Evolutionary conservation across 1,140 invertebrate genomes (phyloP).

Genomic region (Brevipalpus yothersi): DNA sequence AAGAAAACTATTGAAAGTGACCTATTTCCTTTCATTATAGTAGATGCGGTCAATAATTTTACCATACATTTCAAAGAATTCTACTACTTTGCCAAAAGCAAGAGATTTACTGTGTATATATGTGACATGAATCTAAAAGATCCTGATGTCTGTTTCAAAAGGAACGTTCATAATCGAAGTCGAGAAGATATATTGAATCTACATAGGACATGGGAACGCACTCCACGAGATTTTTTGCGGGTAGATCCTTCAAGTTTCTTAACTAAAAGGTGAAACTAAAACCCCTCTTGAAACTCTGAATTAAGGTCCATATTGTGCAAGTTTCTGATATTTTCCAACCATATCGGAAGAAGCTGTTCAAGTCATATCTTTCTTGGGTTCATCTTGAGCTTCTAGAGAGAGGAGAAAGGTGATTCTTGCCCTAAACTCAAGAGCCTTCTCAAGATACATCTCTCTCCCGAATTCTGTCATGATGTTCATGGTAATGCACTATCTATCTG

Average conservation of each 20-base stretch:
- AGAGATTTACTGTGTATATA: conserved; percentile 71
- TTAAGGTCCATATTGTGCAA: too few relatives aligned
- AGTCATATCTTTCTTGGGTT: too few relatives aligned
- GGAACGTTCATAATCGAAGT: conserved; percentile 57
- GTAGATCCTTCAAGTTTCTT: conserved; percentile 28
- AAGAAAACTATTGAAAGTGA: conserved; percentile 74
- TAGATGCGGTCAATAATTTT: conserved; percentile 63
- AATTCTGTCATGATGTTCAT: too few relatives aligned
- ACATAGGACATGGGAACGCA: conserved; percentile 44
- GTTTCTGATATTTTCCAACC: too few relatives aligned
- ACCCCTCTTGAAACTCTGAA: too few relatives aligned
- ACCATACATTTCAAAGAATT: conserved; percentile 52
- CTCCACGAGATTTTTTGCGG: conserved; percentile 45
- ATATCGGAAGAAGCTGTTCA: too few relatives aligned
- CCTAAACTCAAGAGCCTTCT: too few relatives aligned
- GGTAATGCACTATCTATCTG: too few relatives aligned
- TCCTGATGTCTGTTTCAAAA: conserved; percentile 40
- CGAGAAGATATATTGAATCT: conserved; percentile 45
- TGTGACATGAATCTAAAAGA: conserved; percentile 57
- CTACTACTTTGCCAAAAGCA: conserved; percentile 58
- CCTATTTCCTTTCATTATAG: conserved; percentile 74
- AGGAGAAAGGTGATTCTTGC: too few relatives aligned
- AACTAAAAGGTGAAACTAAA: too few relatives aligned
- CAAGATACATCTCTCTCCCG: too few relatives aligned
- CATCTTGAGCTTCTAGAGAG: too few relatives aligned